Evolutionary conservation across 1,140 invertebrate species (phyloP).

Genomic region (Formica exsecta): DNA sequence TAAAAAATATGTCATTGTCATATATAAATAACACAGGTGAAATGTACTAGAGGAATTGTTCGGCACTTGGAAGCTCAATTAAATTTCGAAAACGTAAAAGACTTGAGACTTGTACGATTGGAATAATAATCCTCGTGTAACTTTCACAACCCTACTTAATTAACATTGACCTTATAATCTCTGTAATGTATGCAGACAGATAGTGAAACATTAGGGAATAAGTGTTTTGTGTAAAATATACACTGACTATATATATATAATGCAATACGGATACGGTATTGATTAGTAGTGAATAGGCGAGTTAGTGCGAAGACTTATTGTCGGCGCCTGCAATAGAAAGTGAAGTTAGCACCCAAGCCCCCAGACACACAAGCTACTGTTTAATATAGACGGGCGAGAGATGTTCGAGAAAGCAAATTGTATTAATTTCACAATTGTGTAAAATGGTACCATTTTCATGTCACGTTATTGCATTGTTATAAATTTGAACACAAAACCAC

Average conservation of each 20-base stretch:
- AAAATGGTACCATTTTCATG: not conserved
- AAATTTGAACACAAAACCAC: conserved; percentile 17
- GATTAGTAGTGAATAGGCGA: conserved; percentile 85
- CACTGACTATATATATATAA: conserved; percentile 77
- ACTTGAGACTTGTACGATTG: conserved; percentile 13
- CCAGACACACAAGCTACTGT: conserved; percentile 69
- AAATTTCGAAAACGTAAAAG: conserved; percentile 48
- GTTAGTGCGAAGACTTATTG: conserved; percentile 87
- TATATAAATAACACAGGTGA: conserved; percentile 20
- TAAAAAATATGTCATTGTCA: conserved; percentile 54
- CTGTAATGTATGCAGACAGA: conserved; percentile 73
- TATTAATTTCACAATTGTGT: not conserved
- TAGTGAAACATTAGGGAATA: conserved; percentile 75
- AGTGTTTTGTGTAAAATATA: conserved; percentile 78
- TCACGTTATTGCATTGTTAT: conserved; percentile 18
- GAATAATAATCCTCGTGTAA: conserved; percentile 29
- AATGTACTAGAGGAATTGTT: conserved; percentile 35
- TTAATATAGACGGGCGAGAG: conserved; percentile 31
- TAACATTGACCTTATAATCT: conserved; percentile 74
- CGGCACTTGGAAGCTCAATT: conserved; percentile 39
- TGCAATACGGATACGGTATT: conserved; percentile 82
- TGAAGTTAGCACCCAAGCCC: conserved; percentile 83
- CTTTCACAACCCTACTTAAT: conserved; percentile 73
- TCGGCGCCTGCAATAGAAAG: conserved; percentile 88
- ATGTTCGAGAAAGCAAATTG: conserved; percentile 60